These are phyloP conservation scores for Aphidius gifuensis DNA, from an alignment of 1,140 invertebrate species.

Conservation along the genomic window DNA sequence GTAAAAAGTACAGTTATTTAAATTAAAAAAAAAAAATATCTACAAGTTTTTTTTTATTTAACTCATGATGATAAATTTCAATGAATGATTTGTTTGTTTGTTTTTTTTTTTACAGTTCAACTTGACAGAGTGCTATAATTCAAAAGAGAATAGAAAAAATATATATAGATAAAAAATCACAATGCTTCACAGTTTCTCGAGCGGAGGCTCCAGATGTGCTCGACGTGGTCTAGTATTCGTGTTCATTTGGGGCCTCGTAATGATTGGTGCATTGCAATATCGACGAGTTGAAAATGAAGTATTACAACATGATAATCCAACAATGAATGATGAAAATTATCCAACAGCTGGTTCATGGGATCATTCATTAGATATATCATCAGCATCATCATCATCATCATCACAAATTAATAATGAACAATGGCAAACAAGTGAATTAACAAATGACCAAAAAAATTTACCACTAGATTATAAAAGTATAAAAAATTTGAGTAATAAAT, in stretches of 20 bases:
- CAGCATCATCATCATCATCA: constrained; percentile 5
- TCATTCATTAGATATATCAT: constrained; percentile 21
- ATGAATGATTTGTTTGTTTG: constrained; percentile 1
- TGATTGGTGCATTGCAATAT: constrained; percentile 53
- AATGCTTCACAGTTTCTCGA: constrained; percentile 44
- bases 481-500: constrained; percentile 19
- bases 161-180: constrained; percentile 17
- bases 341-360: constrained; percentile 46
- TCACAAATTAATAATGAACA: background rate
- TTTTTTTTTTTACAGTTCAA: constrained; percentile 2
- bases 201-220: constrained; percentile 49
- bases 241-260: constrained; percentile 53
- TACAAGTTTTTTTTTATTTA: no score
- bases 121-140: background rate
- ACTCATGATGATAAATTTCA: no score
- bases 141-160: background rate
- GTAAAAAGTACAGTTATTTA: no score
- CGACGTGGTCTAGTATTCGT: constrained; percentile 53
- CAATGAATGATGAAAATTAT: constrained; percentile 39
- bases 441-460: constrained; percentile 5
- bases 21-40: no score
- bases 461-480: background rate
- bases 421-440: constrained; percentile 9
- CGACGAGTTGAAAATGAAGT: constrained; percentile 43
- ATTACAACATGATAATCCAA: constrained; percentile 35